Percentiles rank a stretch among this genome's conserved stretches.
Conservation (phyloP, 2,888 invertebrate species). For the Cyclophora punctaria region DNA sequence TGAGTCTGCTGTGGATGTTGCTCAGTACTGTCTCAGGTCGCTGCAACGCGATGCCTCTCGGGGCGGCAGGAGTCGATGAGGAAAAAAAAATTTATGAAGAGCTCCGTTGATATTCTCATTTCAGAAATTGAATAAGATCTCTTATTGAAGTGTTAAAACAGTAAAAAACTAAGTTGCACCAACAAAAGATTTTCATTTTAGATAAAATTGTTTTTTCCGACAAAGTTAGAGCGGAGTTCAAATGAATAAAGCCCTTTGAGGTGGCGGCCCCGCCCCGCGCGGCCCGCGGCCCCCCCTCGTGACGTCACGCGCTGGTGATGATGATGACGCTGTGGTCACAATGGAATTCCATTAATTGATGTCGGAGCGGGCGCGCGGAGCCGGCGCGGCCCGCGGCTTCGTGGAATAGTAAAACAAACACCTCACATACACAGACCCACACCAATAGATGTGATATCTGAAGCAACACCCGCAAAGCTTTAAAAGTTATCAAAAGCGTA, state of each 20-base stretch:
- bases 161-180: slow-evolving; percentile 18
- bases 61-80: too few species aligned
- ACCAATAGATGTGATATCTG: not conserved
- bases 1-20: too few species aligned
- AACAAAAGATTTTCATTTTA: slow-evolving; percentile 22
- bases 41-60: too few species aligned
- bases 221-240: slow-evolving; percentile 15
- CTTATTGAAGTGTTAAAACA: slow-evolving; percentile 5
- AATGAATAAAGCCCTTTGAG: slow-evolving; percentile 18
- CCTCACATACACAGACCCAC: not conserved
- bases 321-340: slow-evolving; percentile 13
- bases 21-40: too few species aligned
- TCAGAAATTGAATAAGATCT: slow-evolving; percentile 17
- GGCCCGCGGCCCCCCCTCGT: slow-evolving; percentile 1
- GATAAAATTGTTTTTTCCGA: slow-evolving; percentile 20
- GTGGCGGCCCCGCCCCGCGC: not conserved
- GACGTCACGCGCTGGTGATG: too few species aligned
- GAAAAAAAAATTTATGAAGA: too few species aligned
- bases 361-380: slow-evolving; percentile 11
- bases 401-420: not conserved
- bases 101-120: slow-evolving; percentile 6
- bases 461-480: too few species aligned
- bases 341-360: slow-evolving; percentile 31
- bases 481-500: too few species aligned
- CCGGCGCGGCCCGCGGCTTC: not conserved